Conservation (phyloP, 2,888 invertebrate species). For the Ochropleura plecta region DNA sequence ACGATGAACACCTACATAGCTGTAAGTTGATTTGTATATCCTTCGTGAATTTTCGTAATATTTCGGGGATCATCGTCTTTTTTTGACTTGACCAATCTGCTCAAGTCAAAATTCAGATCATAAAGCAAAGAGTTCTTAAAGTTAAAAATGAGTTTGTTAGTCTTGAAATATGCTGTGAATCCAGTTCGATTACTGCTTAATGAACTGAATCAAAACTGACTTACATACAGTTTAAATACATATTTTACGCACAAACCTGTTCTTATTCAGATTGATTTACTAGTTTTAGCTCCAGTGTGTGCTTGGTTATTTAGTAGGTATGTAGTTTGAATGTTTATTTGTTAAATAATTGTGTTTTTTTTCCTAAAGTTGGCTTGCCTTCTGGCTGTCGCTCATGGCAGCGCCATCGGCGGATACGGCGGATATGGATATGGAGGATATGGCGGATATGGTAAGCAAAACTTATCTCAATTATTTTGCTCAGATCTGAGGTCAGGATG, state of each 20-base stretch:
- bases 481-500: not conserved
- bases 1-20: slow-evolving; percentile 85
- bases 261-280: not conserved
- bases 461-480: not conserved
- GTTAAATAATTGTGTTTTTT: not conserved
- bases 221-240: not conserved
- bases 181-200: slow-evolving; percentile 13
- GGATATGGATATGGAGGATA: slow-evolving; percentile 57
- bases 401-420: slow-evolving; percentile 59
- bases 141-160: not conserved
- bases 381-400: slow-evolving; percentile 76
- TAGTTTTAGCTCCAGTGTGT: not conserved
- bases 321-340: not conserved
- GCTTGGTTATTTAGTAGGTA: not conserved
- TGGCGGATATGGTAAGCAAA: slow-evolving; percentile 59
- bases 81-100: not conserved
- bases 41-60: not conserved
- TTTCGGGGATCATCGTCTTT: not conserved
- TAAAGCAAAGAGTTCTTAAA: too few species aligned
- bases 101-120: too few species aligned
- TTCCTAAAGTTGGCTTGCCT: slow-evolving; percentile 80
- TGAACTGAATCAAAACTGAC: not conserved
- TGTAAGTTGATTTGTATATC: slow-evolving; percentile 75
- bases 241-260: not conserved
- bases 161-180: not conserved